phyloP scores from a whole-genome alignment of 2,113 vertebrate genomes.

The Geococcyx californianus region DNA sequence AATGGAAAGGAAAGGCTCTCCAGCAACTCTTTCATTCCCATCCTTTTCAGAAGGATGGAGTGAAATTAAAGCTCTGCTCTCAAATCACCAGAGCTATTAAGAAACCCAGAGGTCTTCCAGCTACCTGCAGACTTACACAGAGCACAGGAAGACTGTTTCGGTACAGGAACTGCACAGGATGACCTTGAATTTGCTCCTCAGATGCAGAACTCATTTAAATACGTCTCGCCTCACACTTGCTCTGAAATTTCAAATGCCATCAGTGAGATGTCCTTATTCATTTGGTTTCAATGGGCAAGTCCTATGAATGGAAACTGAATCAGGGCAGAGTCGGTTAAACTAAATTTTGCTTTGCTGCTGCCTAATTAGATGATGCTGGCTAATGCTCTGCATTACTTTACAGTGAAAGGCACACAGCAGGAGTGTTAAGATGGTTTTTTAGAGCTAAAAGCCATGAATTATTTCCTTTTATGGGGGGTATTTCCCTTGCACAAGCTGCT shows the following conservation, averaged over 20 bases:
- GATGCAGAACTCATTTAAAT: background rate
- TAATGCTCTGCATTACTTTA: conserved; percentile 19
- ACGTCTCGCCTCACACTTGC: background rate
- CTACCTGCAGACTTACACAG: background rate
- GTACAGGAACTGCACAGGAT: background rate
- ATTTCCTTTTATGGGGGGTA: background rate
- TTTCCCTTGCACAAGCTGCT: background rate
- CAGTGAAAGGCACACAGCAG: conserved; percentile 39
- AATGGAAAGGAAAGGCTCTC: background rate
- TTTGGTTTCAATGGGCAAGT: background rate
- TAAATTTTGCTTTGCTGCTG: conserved; percentile 21
- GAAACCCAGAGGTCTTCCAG: background rate
- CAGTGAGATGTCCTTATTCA: background rate
- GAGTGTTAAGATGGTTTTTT: background rate
- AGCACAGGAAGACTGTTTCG: background rate
- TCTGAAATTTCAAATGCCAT: background rate
- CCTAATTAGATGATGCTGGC: conserved; percentile 55
- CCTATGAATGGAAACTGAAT: conserved; percentile 14
- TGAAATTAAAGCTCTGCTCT: background rate
- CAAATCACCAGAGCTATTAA: background rate
- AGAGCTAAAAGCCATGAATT: conserved; percentile 44
- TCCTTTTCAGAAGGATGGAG: background rate
- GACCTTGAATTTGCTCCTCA: background rate
- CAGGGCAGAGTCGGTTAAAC: background rate
- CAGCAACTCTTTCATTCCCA: background rate